A percentile compares a stretch with the other conserved stretches of the same genome.
Conservation (phyloP, 92 coral and sea anemone genomes). For the Virgularia gustaviana region DNA sequence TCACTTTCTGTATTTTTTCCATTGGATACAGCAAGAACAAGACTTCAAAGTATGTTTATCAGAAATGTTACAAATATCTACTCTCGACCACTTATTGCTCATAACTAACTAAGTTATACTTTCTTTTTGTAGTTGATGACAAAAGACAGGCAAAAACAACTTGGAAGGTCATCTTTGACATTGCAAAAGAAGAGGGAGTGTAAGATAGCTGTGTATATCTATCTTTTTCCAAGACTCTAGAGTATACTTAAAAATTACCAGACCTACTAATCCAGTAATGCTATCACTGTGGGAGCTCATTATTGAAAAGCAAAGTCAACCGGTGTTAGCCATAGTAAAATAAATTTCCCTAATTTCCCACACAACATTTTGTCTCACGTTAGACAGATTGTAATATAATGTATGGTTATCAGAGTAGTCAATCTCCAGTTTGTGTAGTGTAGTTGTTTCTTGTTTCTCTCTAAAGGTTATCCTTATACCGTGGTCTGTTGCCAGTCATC, state of each 20-base stretch:
- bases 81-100: background rate
- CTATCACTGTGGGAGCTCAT: background rate
- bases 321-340: too few species aligned
- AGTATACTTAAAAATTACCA: background rate
- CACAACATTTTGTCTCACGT: too few species aligned
- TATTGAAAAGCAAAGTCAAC: too few species aligned
- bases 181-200: constrained; percentile 91
- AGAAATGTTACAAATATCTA: background rate
- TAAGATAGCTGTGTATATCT: constrained; percentile 57
- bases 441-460: too few species aligned
- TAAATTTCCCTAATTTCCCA: too few species aligned
- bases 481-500: constrained; percentile 91
- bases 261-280: background rate
- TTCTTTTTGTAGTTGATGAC: constrained; percentile 69
- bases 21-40: constrained; percentile 92
- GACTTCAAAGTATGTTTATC: constrained; percentile 76
- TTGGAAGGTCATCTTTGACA: constrained; percentile 68
- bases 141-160: constrained; percentile 86
- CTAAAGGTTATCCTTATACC: constrained; percentile 79
- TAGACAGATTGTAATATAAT: too few species aligned
- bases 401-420: too few species aligned
- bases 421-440: background rate
- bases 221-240: background rate
- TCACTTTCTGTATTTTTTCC: constrained; percentile 91
- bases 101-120: background rate